Conservation (phyloP, 2,797 vertebrate genomes). For the Hypotaenidia okinawae region DNA sequence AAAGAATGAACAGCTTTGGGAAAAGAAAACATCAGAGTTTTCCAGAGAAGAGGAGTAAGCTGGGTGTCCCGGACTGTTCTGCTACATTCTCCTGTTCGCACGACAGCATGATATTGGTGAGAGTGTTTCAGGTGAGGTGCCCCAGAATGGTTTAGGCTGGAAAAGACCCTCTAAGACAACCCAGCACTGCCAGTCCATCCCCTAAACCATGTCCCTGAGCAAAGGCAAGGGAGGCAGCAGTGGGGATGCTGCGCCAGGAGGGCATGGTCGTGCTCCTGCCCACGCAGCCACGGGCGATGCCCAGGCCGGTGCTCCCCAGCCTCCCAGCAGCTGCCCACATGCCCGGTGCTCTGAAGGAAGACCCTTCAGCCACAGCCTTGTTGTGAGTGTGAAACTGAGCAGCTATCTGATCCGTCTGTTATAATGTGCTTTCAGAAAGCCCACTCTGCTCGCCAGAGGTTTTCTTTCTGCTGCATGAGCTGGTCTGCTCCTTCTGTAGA, state of each 20-base stretch:
- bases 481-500: background rate
- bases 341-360: fast-evolving
- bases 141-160: too few relatives aligned
- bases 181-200: too few relatives aligned
- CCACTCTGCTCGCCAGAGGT: background rate
- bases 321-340: fast-evolving
- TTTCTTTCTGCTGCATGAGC: fast-evolving
- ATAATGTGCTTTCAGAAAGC: background rate
- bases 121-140: background rate
- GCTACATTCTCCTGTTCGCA: background rate
- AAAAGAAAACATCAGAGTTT: background rate
- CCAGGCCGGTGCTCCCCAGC: fast-evolving
- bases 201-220: too few relatives aligned
- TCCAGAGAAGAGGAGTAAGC: background rate
- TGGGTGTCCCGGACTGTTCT: background rate
- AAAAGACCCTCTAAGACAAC: too few relatives aligned
- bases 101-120: background rate
- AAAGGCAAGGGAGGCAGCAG: background rate
- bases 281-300: fast-evolving
- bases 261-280: fast-evolving
- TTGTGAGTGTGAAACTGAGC: fast-evolving
- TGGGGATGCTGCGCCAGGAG: fast-evolving
- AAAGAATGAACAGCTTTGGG: constrained; percentile 20
- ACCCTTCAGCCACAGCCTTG: background rate
- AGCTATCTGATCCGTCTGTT: fast-evolving